Conservation (phyloP, 2,888 invertebrate species). For the Willowsia nigromaculata region DNA sequence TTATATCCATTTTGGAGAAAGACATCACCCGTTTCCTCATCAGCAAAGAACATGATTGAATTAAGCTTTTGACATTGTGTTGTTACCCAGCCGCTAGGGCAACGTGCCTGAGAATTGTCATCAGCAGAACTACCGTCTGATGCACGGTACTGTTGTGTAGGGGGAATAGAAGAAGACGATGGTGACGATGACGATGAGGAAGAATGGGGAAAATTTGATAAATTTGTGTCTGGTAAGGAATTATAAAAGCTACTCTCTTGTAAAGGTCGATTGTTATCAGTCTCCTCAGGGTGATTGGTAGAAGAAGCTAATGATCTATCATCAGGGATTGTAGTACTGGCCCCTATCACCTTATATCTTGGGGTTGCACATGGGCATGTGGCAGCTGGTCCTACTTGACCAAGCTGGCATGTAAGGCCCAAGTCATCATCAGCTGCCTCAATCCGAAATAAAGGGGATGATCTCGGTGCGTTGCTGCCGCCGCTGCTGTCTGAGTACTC, state of each 20-base stretch:
- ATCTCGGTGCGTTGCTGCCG: constrained; percentile 3
- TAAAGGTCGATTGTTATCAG: constrained; percentile 71
- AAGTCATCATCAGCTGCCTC: constrained; percentile 79
- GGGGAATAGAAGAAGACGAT: background rate
- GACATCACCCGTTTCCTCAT: constrained; percentile 79
- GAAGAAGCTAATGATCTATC: constrained; percentile 67
- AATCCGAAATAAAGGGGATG: constrained; percentile 77
- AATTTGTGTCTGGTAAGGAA: constrained; percentile 58
- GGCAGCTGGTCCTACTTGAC: constrained; percentile 79
- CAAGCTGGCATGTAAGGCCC: constrained; percentile 79
- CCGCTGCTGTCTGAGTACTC: background rate
- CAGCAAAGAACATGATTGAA: constrained; percentile 77
- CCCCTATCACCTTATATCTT: constrained; percentile 77
- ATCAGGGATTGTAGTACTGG: constrained; percentile 67
- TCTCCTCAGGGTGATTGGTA: constrained; percentile 68
- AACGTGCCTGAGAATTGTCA: background rate
- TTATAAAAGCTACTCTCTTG: constrained; percentile 72
- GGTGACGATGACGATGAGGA: background rate
- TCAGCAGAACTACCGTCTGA: background rate
- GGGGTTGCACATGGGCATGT: constrained; percentile 79
- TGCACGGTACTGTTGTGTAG: background rate
- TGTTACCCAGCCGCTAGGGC: constrained; percentile 50
- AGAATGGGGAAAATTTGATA: constrained; percentile 46
- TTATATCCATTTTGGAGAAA: constrained; percentile 77
- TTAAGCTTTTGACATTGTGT: constrained; percentile 50